Conservation (phyloP, 2,797 vertebrate genomes). For the Pachyuromys duprasi region DNA sequence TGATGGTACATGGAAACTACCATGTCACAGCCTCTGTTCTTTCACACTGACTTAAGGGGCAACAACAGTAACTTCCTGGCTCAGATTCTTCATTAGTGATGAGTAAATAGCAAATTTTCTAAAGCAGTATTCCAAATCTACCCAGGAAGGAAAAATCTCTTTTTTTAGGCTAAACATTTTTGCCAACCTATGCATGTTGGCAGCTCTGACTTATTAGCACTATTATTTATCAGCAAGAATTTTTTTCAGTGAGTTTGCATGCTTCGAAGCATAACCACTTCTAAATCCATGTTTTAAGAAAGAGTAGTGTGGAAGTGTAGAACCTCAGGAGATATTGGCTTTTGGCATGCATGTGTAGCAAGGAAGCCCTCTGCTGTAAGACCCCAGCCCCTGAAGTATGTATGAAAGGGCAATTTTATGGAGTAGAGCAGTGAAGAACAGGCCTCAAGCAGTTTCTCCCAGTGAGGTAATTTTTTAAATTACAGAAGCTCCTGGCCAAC, state of each 20-base stretch:
- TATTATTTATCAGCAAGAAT: not conserved
- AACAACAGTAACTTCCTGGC: not conserved
- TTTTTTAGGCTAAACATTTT: slow-evolving; percentile 22
- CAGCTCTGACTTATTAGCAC: not conserved
- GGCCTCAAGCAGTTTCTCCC: not conserved
- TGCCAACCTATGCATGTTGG: not conserved
- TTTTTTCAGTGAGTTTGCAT: not conserved
- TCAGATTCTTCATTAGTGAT: not conserved
- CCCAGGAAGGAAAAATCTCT: not conserved
- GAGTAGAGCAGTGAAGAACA: not conserved
- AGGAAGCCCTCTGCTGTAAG: not conserved
- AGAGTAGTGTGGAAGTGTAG: not conserved
- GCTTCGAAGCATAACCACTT: not conserved
- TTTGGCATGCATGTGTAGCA: fast-evolving
- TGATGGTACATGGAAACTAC: not conserved
- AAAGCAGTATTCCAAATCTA: not conserved
- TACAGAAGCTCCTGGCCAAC: not conserved
- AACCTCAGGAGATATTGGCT: not conserved
- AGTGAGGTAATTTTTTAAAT: not conserved
- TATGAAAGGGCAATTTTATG: not conserved
- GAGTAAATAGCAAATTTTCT: not conserved
- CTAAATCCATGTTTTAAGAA: not conserved
- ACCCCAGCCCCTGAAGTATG: too few relatives aligned
- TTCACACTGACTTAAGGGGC: not conserved
- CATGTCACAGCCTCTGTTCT: not conserved